A percentile compares a stretch with the other conserved stretches of the same genome.
Evolutionary conservation across 2,113 vertebrate genomes (phyloP).

Genomic region (Hydrochoerus hydrochaeris): DNA sequence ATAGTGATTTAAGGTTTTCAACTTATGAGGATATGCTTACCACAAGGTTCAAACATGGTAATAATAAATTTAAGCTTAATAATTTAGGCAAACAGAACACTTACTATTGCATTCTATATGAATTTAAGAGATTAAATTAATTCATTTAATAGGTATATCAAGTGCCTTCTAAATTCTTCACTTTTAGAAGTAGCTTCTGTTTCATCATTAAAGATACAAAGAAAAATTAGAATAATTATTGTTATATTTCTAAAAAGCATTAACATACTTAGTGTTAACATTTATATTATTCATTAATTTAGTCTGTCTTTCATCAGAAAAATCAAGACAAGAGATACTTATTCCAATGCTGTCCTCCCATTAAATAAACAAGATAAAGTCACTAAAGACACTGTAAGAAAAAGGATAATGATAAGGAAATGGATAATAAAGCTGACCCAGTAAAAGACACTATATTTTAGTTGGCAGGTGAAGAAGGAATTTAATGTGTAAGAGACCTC

Average conservation of each 20-base stretch:
- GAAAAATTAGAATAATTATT: neutral
- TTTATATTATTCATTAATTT: neutral
- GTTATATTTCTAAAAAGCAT: neutral
- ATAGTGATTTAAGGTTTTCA: neutral
- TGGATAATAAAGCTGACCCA: neutral
- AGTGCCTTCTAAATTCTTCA: neutral
- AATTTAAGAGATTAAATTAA: neutral
- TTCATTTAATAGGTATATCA: neutral
- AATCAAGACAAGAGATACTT: neutral
- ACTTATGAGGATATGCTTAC: neutral
- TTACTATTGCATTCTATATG: neutral
- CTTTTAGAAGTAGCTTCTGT: neutral
- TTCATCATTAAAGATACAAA: neutral
- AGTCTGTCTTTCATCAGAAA: neutral
- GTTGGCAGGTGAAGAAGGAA: neutral
- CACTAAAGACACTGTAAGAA: neutral
- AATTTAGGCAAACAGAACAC: conserved; percentile 28
- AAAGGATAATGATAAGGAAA: neutral
- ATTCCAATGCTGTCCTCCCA: neutral
- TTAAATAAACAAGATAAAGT: neutral
- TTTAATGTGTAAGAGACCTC: neutral
- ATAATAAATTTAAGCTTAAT: conserved; percentile 31
- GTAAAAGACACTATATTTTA: neutral
- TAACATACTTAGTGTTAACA: neutral
- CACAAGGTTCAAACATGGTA: neutral